These are phyloP conservation scores for Lateolabrax maculatus DNA, from an alignment of 2,797 vertebrate species.

Conservation along the genomic window DNA sequence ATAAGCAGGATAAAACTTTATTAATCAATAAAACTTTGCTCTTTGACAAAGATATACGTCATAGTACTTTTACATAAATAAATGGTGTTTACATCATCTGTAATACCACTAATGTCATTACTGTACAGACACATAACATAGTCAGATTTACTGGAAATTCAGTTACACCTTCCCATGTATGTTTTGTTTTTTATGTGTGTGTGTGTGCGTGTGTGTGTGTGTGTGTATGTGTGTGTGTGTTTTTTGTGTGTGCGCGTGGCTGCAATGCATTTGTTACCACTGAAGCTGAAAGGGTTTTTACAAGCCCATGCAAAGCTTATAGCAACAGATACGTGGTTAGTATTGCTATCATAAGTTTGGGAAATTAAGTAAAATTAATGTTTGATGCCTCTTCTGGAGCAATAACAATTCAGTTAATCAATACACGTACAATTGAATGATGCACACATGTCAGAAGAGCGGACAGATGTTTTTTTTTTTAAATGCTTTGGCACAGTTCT, in stretches of 20 bases:
- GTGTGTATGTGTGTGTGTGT: conserved; percentile 29
- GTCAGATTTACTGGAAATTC: conserved; percentile 53
- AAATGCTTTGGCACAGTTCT: conserved; percentile 56
- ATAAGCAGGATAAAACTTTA: conserved; percentile 92
- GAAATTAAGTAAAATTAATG: conserved; percentile 9
- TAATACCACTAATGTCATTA: conserved; percentile 72
- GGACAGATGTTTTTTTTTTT: conserved; percentile 15
- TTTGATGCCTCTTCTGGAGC: conserved; percentile 16
- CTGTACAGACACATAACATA: conserved; percentile 68
- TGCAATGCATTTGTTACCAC: conserved; percentile 45
- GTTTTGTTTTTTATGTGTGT: neutral
- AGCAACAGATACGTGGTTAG: conserved; percentile 55
- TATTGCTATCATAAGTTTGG: conserved; percentile 59
- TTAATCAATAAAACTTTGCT: conserved; percentile 92
- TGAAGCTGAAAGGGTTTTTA: conserved; percentile 53
- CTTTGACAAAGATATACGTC: conserved; percentile 83
- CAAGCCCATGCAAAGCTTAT: conserved; percentile 73
- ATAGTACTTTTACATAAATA: conserved; percentile 75
- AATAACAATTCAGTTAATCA: conserved; percentile 6
- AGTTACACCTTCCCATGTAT: conserved; percentile 34
- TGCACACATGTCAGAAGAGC: conserved; percentile 21
- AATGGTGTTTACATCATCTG: conserved; percentile 71
- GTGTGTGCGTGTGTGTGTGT: conserved; percentile 19
- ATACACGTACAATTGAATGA: conserved; percentile 30
- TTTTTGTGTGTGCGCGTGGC: conserved; percentile 12